Percentiles rank a stretch among this genome's conserved stretches.
phyloP scores from a whole-genome alignment of 2,113 vertebrate species.

The Chloebia gouldiae region DNA sequence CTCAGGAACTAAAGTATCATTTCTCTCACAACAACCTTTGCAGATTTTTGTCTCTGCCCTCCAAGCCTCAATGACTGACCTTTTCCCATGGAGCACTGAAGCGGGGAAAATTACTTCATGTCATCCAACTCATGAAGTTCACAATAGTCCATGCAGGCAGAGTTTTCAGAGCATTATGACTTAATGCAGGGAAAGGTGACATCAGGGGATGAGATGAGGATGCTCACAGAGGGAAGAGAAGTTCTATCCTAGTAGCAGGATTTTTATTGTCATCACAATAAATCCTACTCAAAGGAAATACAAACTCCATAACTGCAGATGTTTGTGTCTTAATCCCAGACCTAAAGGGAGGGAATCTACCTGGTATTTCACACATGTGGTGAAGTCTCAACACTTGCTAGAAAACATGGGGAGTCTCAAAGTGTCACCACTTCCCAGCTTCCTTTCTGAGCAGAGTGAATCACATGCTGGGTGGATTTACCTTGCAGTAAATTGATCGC shows the following conservation, averaged over 20 bases:
- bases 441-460: not conserved
- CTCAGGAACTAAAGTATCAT: not conserved
- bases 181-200: not conserved
- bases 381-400: not conserved
- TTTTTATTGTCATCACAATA: not conserved
- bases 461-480: not conserved
- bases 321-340: not conserved
- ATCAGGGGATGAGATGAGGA: not conserved
- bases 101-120: not conserved
- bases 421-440: not conserved
- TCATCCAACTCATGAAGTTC: not conserved
- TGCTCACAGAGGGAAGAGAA: not conserved
- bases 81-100: not conserved
- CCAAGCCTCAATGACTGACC: not conserved
- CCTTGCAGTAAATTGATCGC: not conserved
- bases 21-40: not conserved
- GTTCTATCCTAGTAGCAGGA: not conserved
- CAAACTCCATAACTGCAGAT: not conserved
- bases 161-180: not conserved
- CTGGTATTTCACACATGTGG: not conserved
- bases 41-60: not conserved
- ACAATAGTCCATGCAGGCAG: not conserved
- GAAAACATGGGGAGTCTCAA: not conserved
- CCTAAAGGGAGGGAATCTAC: not conserved
- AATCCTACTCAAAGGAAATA: not conserved